Percentiles rank a stretch among this genome's conserved stretches.
These are phyloP conservation scores for Quadriops clusia DNA, from an alignment of 2,888 invertebrate species.

Conservation along the genomic window DNA sequence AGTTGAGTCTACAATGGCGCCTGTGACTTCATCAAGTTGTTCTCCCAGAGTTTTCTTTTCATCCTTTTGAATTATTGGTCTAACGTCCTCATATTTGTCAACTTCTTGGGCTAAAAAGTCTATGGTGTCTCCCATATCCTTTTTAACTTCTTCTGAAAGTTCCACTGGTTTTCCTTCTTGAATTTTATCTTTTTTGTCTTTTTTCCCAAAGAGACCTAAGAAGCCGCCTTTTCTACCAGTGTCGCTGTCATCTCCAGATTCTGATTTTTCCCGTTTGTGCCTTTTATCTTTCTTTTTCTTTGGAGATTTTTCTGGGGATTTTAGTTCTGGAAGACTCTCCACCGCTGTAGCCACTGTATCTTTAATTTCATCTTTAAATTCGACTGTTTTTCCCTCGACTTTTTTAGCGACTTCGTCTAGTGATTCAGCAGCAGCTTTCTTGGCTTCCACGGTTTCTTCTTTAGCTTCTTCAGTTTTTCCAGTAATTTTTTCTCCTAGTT, in stretches of 20 bases:
- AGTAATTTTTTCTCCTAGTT: slow-evolving; percentile 24
- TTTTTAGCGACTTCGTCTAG: no score
- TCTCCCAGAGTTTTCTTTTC: no score
- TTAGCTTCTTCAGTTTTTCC: slow-evolving; percentile 15
- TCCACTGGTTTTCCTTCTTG: slow-evolving; percentile 5
- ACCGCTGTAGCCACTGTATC: not conserved
- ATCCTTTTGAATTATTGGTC: slow-evolving; percentile 9
- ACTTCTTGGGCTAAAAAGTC: slow-evolving; percentile 25
- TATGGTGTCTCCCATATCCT: slow-evolving; percentile 23
- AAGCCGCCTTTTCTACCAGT: slow-evolving; percentile 10
- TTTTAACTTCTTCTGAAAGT: slow-evolving; percentile 16
- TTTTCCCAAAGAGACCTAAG: slow-evolving; percentile 16
- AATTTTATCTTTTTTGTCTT: slow-evolving; percentile 11
- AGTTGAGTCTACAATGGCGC: no score
- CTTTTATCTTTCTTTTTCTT: slow-evolving; percentile 15
- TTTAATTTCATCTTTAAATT: no score
- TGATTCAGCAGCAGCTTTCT: slow-evolving; percentile 12
- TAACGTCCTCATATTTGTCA: slow-evolving; percentile 25
- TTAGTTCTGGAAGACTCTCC: not conserved
- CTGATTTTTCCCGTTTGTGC: slow-evolving; percentile 16
- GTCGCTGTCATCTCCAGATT: slow-evolving; percentile 7
- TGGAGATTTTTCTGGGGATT: not conserved
- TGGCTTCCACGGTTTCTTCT: slow-evolving; percentile 6
- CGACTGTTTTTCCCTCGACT: no score
- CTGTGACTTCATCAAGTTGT: no score